Evolutionary conservation across 2,888 invertebrate genomes (phyloP), one percentile per base, ranked within the genome.

Genomic region (Seladonia tumulorum): DNA sequence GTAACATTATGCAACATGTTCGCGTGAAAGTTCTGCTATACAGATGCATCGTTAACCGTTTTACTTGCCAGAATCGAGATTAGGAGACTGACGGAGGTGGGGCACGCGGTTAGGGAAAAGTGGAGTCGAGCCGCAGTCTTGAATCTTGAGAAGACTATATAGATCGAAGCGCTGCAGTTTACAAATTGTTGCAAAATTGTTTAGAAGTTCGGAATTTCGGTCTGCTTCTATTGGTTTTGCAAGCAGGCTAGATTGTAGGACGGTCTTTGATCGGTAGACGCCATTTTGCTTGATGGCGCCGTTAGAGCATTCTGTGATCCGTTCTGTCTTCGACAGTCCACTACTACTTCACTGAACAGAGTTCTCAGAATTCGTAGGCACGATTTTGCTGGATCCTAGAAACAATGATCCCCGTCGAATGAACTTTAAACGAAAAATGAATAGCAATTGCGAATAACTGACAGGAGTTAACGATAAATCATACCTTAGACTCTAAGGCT

Each of bases 1-100:
- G 66, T 66, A 66, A 66, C 66, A 22, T 66, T 66, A 66, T 66
- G 66, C 66, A 66, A 66, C 35, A 3, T 35, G 35, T 35, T 29
- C 66, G 35, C 66, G 66, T 66, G 66, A 66, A 66, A 66, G 66
- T 66, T 66, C 66, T 66, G 10, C 66, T 35, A 18, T 35, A 29
- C 66, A 35, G 66, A 66, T 66, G 66, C 35, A 35, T 66, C 66
- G 66, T 66, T 35, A 66, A 66, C 29, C 8, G 66, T 66, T 66
- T 35, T 35, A 66, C 35, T 35, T 16, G 60, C 16, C 16, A 16
- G 60, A 63, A 66, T 66, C 66, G 35, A 8, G 66, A 66, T 29
- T 63, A 16, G 14, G 25, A 63, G 29, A 14, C 60, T 60, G 14
- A 25, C 1, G 60, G 14, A 60, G 25, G 25, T 14, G 60, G 60